A percentile compares a stretch with the other conserved stretches of the same genome.
Conservation (phyloP, 2,888 invertebrate genomes). For the Patella caerulea region DNA sequence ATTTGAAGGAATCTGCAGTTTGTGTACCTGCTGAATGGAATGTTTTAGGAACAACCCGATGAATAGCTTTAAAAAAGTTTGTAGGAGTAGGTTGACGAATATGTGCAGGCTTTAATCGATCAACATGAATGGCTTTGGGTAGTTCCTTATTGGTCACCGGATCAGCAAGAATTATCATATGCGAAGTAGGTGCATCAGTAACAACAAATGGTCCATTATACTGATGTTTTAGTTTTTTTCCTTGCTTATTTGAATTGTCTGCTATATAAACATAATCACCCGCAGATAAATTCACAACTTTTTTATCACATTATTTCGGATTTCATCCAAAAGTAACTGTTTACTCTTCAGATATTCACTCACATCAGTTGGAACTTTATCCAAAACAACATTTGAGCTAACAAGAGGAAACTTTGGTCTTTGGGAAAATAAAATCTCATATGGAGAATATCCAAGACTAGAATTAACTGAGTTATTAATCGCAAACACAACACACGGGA, state of each 20-base stretch:
- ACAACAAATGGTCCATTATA: conserved; percentile 12
- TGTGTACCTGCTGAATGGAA: background rate
- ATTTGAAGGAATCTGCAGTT: background rate
- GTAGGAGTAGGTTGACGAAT: conserved; percentile 1
- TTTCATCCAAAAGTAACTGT: background rate
- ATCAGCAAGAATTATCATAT: conserved; percentile 2
- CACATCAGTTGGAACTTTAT: background rate
- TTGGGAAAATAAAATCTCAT: conserved; percentile 20
- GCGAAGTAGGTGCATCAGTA: background rate
- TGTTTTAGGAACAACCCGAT: background rate
- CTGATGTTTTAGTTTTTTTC: conserved; percentile 7
- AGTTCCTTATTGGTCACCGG: background rate
- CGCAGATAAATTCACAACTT: background rate
- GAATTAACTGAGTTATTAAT: conserved; percentile 29
- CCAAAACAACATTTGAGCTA: background rate
- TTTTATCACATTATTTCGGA: background rate
- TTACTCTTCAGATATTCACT: background rate
- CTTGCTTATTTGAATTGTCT: background rate
- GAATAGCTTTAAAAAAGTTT: background rate
- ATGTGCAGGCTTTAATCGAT: conserved; percentile 15
- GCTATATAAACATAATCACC: conserved; percentile 19
- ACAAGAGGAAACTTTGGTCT: conserved; percentile 27
- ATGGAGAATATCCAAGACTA: conserved; percentile 23
- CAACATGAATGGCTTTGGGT: conserved; percentile 2
- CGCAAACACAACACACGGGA: conserved; percentile 27